These are phyloP conservation scores for Meta bourneti DNA, from an alignment of 2,888 invertebrate species.

Conservation along the genomic window DNA sequence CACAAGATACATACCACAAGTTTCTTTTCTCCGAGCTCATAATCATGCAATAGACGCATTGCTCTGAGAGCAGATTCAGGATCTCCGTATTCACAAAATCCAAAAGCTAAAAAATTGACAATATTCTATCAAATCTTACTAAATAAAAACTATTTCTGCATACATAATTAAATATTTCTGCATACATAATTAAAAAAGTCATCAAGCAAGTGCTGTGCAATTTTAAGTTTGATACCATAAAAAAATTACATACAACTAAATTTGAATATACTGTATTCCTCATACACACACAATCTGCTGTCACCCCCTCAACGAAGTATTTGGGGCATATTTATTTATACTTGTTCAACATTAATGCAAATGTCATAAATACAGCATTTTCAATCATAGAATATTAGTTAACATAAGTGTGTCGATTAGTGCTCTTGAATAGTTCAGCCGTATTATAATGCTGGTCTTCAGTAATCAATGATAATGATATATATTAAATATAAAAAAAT, in stretches of 20 bases:
- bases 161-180: background rate
- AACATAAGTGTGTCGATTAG: too few relatives aligned
- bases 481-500: too few relatives aligned
- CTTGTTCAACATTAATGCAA: too few relatives aligned
- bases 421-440: too few relatives aligned
- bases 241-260: background rate
- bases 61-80: conserved; percentile 97
- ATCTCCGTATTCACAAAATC: conserved; percentile 97
- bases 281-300: too few relatives aligned
- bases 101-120: conserved; percentile 86
- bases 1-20: conserved; percentile 86
- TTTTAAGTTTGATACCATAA: background rate
- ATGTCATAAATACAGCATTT: too few relatives aligned
- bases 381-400: too few relatives aligned
- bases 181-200: background rate
- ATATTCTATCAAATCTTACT: background rate
- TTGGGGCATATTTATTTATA: too few relatives aligned
- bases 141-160: background rate
- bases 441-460: too few relatives aligned
- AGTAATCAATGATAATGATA: too few relatives aligned
- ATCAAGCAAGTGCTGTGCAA: background rate
- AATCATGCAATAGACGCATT: conserved; percentile 94
- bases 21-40: conserved; percentile 94
- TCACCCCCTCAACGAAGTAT: too few relatives aligned
- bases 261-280: background rate